Base-by-base conservation (phyloP, 2,797 vertebrate genomes). In the Chloroceryle inda region DNA sequence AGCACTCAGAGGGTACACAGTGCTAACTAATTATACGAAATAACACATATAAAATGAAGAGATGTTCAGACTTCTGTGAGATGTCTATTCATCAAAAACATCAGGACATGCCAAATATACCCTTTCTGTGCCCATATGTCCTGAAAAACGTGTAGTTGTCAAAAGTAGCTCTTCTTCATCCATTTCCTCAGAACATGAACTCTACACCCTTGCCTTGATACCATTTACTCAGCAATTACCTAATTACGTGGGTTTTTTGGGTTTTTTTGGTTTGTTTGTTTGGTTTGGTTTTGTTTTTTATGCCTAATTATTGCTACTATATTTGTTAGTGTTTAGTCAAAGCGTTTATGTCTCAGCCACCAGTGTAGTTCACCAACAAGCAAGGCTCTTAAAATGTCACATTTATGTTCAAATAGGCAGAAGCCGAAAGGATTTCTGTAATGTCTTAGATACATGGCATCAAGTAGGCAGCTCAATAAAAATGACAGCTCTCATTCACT, bases 121-220 rank as follows among this genome's bases (percentile, higher is more conserved):
- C n/a, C 11, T 7, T 0, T 13, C 2, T 2, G 4, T 67, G 13
- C 10, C 14, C 11, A 33, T 10, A n/a, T 16, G 9, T 26, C 24
- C 42, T 47, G 26, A 78, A 84, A 88, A 83, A 5, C 14, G 33
- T 1, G 1, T 13, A 67, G 3, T 29, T 77, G 13, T 22, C 33
- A 27, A 82, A 75, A 84, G 67, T 24, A 72, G 17, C 26, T 53
- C 33, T 58, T 67, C 35, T 29, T 74, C 38, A 42, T 17, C 3
- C 2, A 11, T 27, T 62, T 94, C 42, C 52, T 63, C 42, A 64
- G 40, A 85, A 55, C 1, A 6, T 37, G 16, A 66, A 35, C 45
- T 92, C 27, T 13, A n/a, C 44, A 49, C 31, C n/a, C n/a, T 49
- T 62, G 58, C 26, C 29, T 85, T 10, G 5, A 23, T 17, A 38